Conservation (phyloP, 2,113 vertebrate genomes). For the Candoia aspera region DNA sequence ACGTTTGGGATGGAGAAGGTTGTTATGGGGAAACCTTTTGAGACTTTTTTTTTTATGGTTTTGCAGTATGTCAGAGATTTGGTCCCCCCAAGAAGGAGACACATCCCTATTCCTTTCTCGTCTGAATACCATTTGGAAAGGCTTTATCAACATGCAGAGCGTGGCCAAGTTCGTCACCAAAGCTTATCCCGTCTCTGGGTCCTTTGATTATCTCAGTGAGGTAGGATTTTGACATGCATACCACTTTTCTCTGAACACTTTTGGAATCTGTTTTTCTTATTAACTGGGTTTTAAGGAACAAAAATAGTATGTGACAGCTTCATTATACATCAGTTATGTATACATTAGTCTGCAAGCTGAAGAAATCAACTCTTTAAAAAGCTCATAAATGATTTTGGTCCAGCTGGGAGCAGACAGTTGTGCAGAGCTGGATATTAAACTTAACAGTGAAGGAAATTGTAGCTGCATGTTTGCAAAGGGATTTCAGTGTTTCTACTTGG, state of each 20-base stretch:
- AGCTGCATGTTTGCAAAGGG: background rate
- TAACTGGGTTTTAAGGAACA: background rate
- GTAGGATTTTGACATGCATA: conserved; percentile 71
- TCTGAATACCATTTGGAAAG: conserved; percentile 91
- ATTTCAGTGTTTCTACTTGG: background rate
- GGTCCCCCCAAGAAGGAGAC: conserved; percentile 78
- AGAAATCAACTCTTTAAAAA: background rate
- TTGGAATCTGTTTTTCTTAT: conserved; percentile 7
- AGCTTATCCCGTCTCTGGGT: conserved; percentile 91
- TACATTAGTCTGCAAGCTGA: background rate
- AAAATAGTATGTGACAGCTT: background rate
- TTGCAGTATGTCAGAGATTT: conserved; percentile 76
- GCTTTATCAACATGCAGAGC: conserved; percentile 95
- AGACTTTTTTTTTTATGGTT: conserved; percentile 45
- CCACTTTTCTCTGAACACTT: conserved; percentile 12
- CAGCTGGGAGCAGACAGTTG: background rate
- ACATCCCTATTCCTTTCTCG: conserved; percentile 87
- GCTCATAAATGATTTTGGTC: background rate
- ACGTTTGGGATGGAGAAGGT: background rate
- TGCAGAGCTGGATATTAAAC: background rate
- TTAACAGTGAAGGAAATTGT: background rate
- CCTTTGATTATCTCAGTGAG: conserved; percentile 88
- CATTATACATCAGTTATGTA: background rate
- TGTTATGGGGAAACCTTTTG: background rate
- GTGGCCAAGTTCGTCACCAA: conserved; percentile 98